A percentile compares a stretch with the other conserved stretches of the same genome.
phyloP scores from a whole-genome alignment of 2,888 invertebrate species.

The Calephelis perditalis region DNA sequence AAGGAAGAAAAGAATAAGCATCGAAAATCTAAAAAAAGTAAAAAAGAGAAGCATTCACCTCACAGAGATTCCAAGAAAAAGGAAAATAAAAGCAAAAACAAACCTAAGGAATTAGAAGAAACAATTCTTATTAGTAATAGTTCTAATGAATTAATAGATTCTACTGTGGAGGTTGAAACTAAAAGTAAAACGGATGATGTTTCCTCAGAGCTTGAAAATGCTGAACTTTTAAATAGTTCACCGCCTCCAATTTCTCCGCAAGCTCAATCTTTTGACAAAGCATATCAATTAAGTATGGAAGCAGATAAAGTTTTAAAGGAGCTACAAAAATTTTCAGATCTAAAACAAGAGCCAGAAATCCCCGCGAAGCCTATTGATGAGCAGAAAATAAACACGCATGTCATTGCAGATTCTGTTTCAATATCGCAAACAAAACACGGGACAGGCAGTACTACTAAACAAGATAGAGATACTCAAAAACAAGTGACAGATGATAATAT shows the following conservation, averaged over 20 bases:
- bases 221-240: neutral
- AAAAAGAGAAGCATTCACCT: conserved; percentile 27
- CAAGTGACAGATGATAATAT: conserved; percentile 13
- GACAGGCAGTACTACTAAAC: conserved; percentile 26
- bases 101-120: conserved; percentile 15
- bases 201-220: conserved; percentile 3
- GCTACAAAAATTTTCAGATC: conserved; percentile 50
- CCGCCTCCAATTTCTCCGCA: neutral
- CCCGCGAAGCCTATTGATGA: conserved; percentile 18
- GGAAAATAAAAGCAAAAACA: conserved; percentile 18
- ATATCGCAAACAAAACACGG: conserved; percentile 31
- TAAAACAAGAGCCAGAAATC: conserved; percentile 44
- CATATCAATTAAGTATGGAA: conserved; percentile 48
- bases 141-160: conserved; percentile 18
- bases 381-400: conserved; percentile 19
- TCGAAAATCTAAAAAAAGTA: conserved; percentile 31
- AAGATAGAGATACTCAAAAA: conserved; percentile 26
- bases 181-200: conserved; percentile 2
- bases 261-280: conserved; percentile 46
- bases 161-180: conserved; percentile 4
- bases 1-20: conserved; percentile 27
- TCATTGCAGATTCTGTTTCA: conserved; percentile 19
- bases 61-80: conserved; percentile 22
- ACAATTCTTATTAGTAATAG: conserved; percentile 19
- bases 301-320: conserved; percentile 44